Conservation (phyloP, 2,113 vertebrate genomes). For the Antennarius striatus region DNA sequence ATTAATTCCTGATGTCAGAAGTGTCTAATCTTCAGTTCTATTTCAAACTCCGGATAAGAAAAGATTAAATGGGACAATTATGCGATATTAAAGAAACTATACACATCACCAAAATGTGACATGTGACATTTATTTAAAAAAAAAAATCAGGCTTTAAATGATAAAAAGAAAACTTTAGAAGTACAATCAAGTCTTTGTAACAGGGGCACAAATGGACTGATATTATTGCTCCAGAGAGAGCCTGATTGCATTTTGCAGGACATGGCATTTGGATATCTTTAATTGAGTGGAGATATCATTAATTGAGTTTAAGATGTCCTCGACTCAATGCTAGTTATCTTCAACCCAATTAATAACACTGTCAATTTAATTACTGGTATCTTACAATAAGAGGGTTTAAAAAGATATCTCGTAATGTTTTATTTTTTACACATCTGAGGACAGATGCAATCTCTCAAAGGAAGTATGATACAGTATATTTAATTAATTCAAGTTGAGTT, state of each 20-base stretch:
- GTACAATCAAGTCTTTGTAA: conserved; percentile 70
- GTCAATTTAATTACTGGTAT: conserved; percentile 85
- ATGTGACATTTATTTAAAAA: conserved; percentile 53
- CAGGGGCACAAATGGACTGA: conserved; percentile 66
- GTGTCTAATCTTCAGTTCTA: conserved; percentile 62
- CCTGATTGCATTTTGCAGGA: conserved; percentile 74
- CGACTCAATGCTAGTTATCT: conserved; percentile 83
- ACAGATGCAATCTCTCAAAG: conserved; percentile 77
- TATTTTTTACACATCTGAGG: conserved; percentile 81
- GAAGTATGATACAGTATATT: conserved; percentile 70
- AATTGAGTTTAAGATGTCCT: conserved; percentile 85
- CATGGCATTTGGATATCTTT: conserved; percentile 82
- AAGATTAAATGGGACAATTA: conserved; percentile 73
- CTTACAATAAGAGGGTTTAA: conserved; percentile 81
- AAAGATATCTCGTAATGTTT: conserved; percentile 79
- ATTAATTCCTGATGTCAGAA: conserved; percentile 42
- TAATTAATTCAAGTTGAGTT: conserved; percentile 82
- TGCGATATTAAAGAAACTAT: conserved; percentile 60
- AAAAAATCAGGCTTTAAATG: conserved; percentile 61
- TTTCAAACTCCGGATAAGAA: conserved; percentile 64
- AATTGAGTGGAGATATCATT: conserved; percentile 84
- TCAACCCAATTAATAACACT: conserved; percentile 83
- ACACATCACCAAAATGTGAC: conserved; percentile 64
- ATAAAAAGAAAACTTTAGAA: conserved; percentile 78
- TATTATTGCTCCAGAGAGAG: conserved; percentile 71